Evolutionary conservation across 2,888 invertebrate genomes (phyloP).

Genomic region (Hyles lineata): DNA sequence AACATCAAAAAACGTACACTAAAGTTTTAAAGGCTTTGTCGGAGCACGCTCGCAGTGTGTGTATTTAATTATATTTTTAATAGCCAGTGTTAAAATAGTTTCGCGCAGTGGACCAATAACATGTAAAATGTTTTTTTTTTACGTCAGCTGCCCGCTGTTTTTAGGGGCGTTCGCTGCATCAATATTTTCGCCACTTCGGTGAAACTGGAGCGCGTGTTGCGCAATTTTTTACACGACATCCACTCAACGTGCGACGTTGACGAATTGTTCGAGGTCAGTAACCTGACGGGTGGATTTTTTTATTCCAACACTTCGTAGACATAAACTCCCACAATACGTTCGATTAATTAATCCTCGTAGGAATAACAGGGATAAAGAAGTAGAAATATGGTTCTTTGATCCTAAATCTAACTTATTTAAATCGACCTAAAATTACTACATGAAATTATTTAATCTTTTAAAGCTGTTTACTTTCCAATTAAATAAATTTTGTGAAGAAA

Average conservation of each 20-base stretch:
- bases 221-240: constrained; percentile 60
- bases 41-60: background rate
- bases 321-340: background rate
- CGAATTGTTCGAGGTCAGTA: constrained; percentile 61
- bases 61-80: constrained; percentile 8
- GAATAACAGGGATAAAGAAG: background rate
- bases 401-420: no score
- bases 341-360: background rate
- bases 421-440: background rate
- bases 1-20: background rate
- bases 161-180: constrained; percentile 30
- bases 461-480: no score
- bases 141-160: constrained; percentile 18
- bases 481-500: no score
- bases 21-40: background rate
- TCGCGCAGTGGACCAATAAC: constrained; percentile 6
- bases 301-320: constrained; percentile 20
- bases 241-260: constrained; percentile 56
- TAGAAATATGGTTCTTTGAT: background rate
- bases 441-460: no score
- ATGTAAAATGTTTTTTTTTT: constrained; percentile 10
- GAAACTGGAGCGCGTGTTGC: constrained; percentile 61
- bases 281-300: constrained; percentile 43
- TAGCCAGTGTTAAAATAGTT: background rate
- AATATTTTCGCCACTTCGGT: constrained; percentile 47